Percentiles rank a stretch among this genome's conserved stretches.
Evolutionary conservation across 2,888 invertebrate genomes (phyloP).

Genomic region (Chrysodeixis includens): DNA sequence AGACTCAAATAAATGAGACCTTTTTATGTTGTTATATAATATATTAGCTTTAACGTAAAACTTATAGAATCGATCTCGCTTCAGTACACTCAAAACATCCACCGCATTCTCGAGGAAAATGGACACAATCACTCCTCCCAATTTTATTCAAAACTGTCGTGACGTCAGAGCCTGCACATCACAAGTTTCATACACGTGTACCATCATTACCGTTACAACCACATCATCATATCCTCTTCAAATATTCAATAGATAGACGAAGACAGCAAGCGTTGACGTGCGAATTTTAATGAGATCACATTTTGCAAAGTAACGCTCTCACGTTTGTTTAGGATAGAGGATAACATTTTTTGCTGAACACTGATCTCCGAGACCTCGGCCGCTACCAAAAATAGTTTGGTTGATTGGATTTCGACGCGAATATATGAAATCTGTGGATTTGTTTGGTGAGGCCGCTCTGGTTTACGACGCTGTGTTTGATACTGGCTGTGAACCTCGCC

Average conservation of each 20-base stretch:
- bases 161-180: neutral
- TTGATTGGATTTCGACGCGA: slow-evolving; percentile 59
- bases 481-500: neutral
- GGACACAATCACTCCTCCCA: neutral
- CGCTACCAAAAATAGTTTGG: slow-evolving; percentile 57
- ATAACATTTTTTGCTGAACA: slow-evolving; percentile 64
- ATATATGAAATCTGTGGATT: slow-evolving; percentile 50
- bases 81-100: too few relatives aligned
- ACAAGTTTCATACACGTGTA: neutral
- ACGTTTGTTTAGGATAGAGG: slow-evolving; percentile 70
- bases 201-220: slow-evolving; percentile 17
- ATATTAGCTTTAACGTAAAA: too few relatives aligned
- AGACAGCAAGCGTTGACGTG: slow-evolving; percentile 52
- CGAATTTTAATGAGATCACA: slow-evolving; percentile 70
- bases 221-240: slow-evolving; percentile 41
- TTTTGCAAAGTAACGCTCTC: slow-evolving; percentile 67
- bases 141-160: neutral
- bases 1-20: too few relatives aligned
- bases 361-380: slow-evolving; percentile 23
- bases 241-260: slow-evolving; percentile 49
- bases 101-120: too few relatives aligned
- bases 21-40: too few relatives aligned
- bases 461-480: slow-evolving; percentile 30
- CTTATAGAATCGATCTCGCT: too few relatives aligned
- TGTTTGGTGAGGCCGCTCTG: slow-evolving; percentile 28